These are phyloP conservation scores for Xenus cinereus DNA, from an alignment of 2,113 vertebrate genomes.

Conservation along the genomic window DNA sequence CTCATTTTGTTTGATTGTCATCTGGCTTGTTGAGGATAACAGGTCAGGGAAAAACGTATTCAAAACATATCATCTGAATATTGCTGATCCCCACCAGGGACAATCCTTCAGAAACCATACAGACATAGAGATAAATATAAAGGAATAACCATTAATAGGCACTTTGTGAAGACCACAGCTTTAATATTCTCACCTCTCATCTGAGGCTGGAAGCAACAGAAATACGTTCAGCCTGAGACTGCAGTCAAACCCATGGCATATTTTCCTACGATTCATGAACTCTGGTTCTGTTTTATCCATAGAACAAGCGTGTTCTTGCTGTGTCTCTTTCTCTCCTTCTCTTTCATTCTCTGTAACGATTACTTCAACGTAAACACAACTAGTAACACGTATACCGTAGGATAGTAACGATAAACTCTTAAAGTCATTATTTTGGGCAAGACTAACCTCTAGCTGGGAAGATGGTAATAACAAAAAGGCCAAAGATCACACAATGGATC, in stretches of 20 bases:
- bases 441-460: conserved; percentile 50
- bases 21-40: conserved; percentile 63
- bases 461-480: conserved; percentile 72
- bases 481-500: conserved; percentile 77
- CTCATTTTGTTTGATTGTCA: conserved; percentile 71
- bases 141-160: conserved; percentile 29
- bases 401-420: conserved; percentile 42
- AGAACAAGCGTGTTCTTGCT: conserved; percentile 11
- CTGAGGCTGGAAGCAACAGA: conserved; percentile 40
- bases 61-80: conserved; percentile 52
- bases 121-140: conserved; percentile 31
- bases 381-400: conserved; percentile 16
- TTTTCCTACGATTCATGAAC: conserved; percentile 48
- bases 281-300: conserved; percentile 49
- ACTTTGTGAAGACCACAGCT: conserved; percentile 70
- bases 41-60: conserved; percentile 62
- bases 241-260: conserved; percentile 16
- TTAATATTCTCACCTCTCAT: conserved; percentile 61
- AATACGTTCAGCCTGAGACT: conserved; percentile 39
- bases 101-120: conserved; percentile 54
- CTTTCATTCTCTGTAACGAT: not conserved
- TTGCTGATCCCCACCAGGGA: conserved; percentile 57
- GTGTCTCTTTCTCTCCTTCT: not conserved
- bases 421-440: conserved; percentile 39
- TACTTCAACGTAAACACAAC: conserved; percentile 40